Evolutionary conservation across 2,797 vertebrate genomes (phyloP), one percentile per base, ranked within the genome.

Genomic region (Hapalemur alaotrensis): DNA sequence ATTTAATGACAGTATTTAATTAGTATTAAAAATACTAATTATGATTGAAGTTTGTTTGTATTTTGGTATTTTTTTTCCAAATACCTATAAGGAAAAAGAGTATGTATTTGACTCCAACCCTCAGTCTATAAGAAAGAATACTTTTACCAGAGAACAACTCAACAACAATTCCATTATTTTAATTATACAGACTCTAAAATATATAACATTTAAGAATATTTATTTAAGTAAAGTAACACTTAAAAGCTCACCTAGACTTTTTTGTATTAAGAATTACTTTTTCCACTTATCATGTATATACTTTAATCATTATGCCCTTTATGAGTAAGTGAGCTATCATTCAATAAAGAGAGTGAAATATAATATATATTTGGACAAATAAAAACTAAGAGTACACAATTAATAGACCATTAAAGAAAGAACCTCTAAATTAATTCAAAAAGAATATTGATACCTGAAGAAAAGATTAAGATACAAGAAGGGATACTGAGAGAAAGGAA

Each of bases 41-140:
- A 82, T 79, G 30, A 30, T 84, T 91, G 46, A 86, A 8, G 23
- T 70, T 91, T 5, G 85, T 73, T 82, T 92, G 43, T 28, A 72
- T 69, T 89, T 95, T 72, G 75, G 72, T 54, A 59, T 94, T 88
- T 89, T 61, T 61, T 94, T 59, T 90, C 48, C 50, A 94, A 78
- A 30, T 69, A 85, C 5, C 28, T 78, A 50, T 75, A 61, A 67
- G 23, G 61, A 28, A 25, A 91, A 76, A 88, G 52, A 69, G 17
- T 11, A 69, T 73, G 5, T 73, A 54, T 90, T 18, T 65, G 48
- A 78, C 48, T 65, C 20, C 23, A 73, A 50, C 6, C 30, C 12
- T 85, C 7, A 65, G 14, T 50, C 6, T 72, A 35, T 41, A 61
- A 83, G 2, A 50, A 22, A 69, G 50, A 89, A 65, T 52, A 86